These are phyloP conservation scores for Hafferia zeledoni DNA, from an alignment of 2,797 vertebrate species.

Conservation along the genomic window DNA sequence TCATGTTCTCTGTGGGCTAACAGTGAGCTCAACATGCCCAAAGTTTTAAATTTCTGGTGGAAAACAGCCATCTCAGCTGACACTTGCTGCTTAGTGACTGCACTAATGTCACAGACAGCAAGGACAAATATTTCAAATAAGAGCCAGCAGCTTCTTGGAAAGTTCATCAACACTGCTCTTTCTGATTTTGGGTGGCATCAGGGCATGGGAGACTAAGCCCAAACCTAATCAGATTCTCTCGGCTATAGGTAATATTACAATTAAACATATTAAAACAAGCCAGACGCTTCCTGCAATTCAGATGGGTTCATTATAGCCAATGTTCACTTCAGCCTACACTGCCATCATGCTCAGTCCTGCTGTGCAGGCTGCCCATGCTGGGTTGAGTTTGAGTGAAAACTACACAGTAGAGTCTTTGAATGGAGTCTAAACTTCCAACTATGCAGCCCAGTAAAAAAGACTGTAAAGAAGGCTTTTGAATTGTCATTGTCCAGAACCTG, in stretches of 20 bases:
- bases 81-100: neutral
- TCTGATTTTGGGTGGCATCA: neutral
- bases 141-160: neutral
- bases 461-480: neutral
- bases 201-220: neutral
- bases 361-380: rapidly evolving
- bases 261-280: neutral
- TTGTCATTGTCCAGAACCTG: neutral
- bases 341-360: rapidly evolving
- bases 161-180: neutral
- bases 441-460: neutral
- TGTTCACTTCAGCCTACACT: neutral
- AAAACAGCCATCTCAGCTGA: neutral
- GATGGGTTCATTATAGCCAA: neutral
- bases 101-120: neutral
- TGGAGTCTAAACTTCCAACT: neutral
- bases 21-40: neutral
- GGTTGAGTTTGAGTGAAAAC: neutral
- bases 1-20: neutral
- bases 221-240: neutral
- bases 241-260: neutral
- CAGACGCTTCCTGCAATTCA: neutral
- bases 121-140: neutral
- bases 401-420: neutral
- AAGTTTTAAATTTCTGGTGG: neutral